A percentile compares a stretch with the other conserved stretches of the same genome.
These are phyloP conservation scores for Drosophila nigritarsus DNA, from an alignment of 2,888 invertebrate genomes.

Conservation along the genomic window DNA sequence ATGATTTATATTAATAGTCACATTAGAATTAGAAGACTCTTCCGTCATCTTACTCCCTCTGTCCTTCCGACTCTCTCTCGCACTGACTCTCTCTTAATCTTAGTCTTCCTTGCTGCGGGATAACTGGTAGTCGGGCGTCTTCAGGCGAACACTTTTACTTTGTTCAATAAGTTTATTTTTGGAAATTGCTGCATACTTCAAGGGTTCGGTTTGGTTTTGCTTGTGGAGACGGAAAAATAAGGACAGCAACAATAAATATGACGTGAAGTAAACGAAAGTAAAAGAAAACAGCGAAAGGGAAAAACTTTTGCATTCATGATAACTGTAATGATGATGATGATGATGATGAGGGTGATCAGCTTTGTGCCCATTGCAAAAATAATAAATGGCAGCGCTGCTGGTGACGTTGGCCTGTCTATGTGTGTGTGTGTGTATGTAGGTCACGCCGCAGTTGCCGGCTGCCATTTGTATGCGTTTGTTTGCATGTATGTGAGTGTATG, in stretches of 20 bases:
- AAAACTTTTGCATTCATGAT: slow-evolving; percentile 45
- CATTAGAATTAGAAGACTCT: not conserved
- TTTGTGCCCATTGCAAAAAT: slow-evolving; percentile 52
- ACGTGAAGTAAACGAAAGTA: slow-evolving; percentile 23
- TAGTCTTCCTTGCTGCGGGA: not conserved
- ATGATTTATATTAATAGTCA: too few relatives aligned
- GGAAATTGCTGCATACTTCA: slow-evolving; percentile 75
- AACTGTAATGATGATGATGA: slow-evolving; percentile 22
- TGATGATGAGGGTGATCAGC: slow-evolving; percentile 51
- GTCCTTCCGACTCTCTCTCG: not conserved
- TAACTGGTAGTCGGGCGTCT: not conserved
- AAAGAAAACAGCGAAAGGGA: slow-evolving; percentile 11
- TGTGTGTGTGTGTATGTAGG: slow-evolving; percentile 42
- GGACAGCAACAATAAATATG: slow-evolving; percentile 25
- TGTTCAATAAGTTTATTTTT: slow-evolving; percentile 68
- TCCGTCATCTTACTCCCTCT: not conserved
- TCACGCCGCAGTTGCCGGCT: slow-evolving; percentile 46
- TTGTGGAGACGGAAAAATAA: slow-evolving; percentile 26
- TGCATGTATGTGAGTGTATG: slow-evolving; percentile 8
- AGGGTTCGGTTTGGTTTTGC: slow-evolving; percentile 43
- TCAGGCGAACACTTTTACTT: not conserved
- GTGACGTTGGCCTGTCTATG: slow-evolving; percentile 38
- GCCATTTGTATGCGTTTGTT: slow-evolving; percentile 52
- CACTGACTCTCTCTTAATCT: too few relatives aligned
- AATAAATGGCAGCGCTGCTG: slow-evolving; percentile 53